Conservation (phyloP, 2,888 invertebrate genomes). For the Apotomis turbidana region DNA sequence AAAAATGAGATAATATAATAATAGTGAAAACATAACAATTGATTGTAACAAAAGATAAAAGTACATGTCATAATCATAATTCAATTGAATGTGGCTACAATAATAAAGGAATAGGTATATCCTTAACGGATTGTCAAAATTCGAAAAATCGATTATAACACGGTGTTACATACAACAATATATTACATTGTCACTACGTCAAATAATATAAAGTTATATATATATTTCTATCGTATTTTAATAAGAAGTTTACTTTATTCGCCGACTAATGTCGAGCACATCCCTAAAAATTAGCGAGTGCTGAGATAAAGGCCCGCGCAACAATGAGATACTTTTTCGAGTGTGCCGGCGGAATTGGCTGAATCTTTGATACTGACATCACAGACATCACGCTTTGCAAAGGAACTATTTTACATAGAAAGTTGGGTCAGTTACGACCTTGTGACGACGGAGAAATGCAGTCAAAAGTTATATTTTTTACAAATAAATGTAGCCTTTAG, state of each 20-base stretch:
- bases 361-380: constrained; percentile 36
- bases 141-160: too few relatives aligned
- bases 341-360: constrained; percentile 32
- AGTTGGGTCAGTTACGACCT: not conserved
- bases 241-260: constrained; percentile 7
- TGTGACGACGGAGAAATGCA: not conserved
- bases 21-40: too few relatives aligned
- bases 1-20: too few relatives aligned
- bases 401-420: not conserved
- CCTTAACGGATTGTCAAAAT: too few relatives aligned
- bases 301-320: constrained; percentile 36
- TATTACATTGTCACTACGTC: too few relatives aligned
- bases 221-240: too few relatives aligned
- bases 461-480: constrained; percentile 7
- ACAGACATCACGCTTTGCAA: not conserved
- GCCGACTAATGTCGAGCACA: not conserved
- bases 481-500: not conserved
- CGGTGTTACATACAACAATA: too few relatives aligned
- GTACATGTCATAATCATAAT: too few relatives aligned
- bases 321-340: constrained; percentile 41
- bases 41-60: too few relatives aligned
- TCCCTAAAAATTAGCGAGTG: constrained; percentile 35
- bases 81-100: too few relatives aligned
- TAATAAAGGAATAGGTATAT: too few relatives aligned
- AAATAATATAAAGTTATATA: too few relatives aligned